These are phyloP conservation scores for Nematostella vectensis DNA, from an alignment of 92 coral and sea anemone genomes.

Conservation along the genomic window DNA sequence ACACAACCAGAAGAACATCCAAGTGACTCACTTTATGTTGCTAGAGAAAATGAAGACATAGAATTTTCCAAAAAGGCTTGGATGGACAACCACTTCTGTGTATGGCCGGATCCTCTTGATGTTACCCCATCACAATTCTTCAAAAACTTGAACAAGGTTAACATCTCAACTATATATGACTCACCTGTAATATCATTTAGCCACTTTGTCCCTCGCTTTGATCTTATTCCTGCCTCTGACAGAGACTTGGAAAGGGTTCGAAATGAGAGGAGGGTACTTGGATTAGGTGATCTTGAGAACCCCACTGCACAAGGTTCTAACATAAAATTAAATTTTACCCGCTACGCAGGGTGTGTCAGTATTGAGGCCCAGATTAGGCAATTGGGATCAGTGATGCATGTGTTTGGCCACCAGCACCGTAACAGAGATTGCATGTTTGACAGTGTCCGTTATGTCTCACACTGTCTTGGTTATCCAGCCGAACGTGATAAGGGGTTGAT, in stretches of 20 bases:
- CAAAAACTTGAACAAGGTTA: constrained; percentile 35
- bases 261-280: constrained; percentile 37
- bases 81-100: constrained; percentile 74
- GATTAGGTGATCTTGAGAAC: constrained; percentile 23
- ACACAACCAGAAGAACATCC: constrained; percentile 54
- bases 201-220: constrained; percentile 70
- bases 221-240: constrained; percentile 51
- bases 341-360: constrained; percentile 60
- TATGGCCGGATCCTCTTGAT: constrained; percentile 42
- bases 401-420: constrained; percentile 73
- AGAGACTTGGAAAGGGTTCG: constrained; percentile 37
- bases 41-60: constrained; percentile 37
- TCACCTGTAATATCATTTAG: constrained; percentile 67
- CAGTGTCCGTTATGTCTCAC: constrained; percentile 59
- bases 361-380: constrained; percentile 54
- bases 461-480: constrained; percentile 65
- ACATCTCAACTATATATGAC: constrained; percentile 28
- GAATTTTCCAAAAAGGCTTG: constrained; percentile 49
- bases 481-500: constrained; percentile 69
- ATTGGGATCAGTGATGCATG: constrained; percentile 48
- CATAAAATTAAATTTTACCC: constrained; percentile 54
- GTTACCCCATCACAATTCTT: constrained; percentile 41
- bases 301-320: constrained; percentile 59
- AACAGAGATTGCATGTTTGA: constrained; percentile 67
- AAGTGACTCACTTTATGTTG: constrained; percentile 41